Percentiles rank a stretch among this genome's conserved stretches.
Evolutionary conservation across 1,140 invertebrate genomes (phyloP).

Genomic region (Eubasilissa regina): DNA sequence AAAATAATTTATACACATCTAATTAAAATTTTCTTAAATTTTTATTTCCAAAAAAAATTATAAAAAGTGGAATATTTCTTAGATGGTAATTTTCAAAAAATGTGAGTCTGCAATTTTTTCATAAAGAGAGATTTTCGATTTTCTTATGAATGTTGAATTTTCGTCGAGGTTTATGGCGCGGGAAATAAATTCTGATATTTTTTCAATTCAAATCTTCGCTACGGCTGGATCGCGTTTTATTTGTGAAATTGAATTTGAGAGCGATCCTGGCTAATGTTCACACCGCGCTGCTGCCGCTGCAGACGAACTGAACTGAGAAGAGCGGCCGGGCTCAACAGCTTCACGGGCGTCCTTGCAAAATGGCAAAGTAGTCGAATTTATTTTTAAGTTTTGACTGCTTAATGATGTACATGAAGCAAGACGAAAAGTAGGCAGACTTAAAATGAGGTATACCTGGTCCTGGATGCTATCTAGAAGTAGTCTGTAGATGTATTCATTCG

Average conservation of each 20-base stretch:
- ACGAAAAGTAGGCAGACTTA: no score
- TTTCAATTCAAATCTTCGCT: neutral
- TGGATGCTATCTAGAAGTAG: no score
- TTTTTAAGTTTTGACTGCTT: no score
- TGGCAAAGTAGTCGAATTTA: neutral
- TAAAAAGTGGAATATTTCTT: no score
- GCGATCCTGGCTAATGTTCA: constrained; percentile 9
- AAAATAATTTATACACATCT: constrained; percentile 78
- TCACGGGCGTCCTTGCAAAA: neutral
- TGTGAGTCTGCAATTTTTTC: no score
- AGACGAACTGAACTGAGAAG: neutral
- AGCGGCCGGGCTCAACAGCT: neutral
- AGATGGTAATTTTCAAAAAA: no score
- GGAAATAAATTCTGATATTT: neutral
- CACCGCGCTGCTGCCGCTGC: neutral
- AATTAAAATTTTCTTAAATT: constrained; percentile 76
- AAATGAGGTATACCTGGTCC: no score
- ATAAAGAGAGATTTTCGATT: no score
- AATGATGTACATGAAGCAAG: no score
- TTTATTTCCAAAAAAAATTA: no score
- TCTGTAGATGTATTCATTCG: no score
- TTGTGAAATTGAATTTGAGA: constrained; percentile 26
- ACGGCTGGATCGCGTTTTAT: neutral
- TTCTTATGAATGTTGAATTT: neutral
- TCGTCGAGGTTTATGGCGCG: neutral